A percentile compares a stretch with the other conserved stretches of the same genome.
Evolutionary conservation across 2,888 invertebrate genomes (phyloP).

Genomic region (Timandra comae): DNA sequence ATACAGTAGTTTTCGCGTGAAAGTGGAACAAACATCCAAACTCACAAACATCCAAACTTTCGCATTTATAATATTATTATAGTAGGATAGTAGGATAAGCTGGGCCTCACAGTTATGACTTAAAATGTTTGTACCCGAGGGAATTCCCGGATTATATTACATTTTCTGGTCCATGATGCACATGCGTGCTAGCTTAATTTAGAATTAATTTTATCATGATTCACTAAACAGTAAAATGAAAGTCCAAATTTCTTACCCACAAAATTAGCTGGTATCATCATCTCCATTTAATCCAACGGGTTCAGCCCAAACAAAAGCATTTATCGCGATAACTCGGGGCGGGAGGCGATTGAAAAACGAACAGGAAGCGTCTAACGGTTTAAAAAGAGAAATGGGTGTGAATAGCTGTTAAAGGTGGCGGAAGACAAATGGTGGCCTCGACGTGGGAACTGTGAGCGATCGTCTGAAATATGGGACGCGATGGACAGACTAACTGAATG

Average conservation of each 20-base stretch:
- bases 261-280: constrained; percentile 19
- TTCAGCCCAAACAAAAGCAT: constrained; percentile 59
- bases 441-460: constrained; percentile 45
- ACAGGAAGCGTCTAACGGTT: constrained; percentile 73
- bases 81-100: no score
- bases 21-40: no score
- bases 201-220: background rate
- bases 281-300: constrained; percentile 26
- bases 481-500: no score
- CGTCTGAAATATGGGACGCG: constrained; percentile 21
- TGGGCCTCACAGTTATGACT: constrained; percentile 1
- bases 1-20: no score
- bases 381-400: constrained; percentile 73
- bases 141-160: no score
- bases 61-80: no score
- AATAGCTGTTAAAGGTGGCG: constrained; percentile 73
- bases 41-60: no score
- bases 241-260: background rate
- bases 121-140: background rate
- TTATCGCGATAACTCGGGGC: constrained; percentile 65
- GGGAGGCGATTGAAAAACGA: constrained; percentile 73
- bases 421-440: constrained; percentile 64
- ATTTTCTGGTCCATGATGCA: no score
- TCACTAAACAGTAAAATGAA: background rate
- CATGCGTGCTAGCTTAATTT: background rate